phyloP scores from a whole-genome alignment of 1,140 invertebrate species.

The Drosophila subobscura region DNA sequence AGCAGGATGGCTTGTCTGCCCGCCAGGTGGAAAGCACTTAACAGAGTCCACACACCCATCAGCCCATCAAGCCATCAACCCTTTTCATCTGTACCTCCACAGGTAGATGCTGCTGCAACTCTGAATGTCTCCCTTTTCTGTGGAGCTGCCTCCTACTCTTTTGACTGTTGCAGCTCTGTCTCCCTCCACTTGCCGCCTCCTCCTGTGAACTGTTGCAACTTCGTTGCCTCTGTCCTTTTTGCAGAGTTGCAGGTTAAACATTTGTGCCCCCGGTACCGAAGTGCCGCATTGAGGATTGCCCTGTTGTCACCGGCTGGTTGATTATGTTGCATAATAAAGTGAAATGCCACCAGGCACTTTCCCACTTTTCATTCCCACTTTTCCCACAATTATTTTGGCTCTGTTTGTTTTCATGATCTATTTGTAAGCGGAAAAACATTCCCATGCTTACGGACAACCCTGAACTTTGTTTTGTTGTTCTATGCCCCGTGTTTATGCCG shows the following conservation, averaged over 20 bases:
- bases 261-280: constrained; percentile 20
- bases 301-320: constrained; percentile 50
- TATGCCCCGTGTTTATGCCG: no score
- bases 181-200: constrained; percentile 5
- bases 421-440: constrained; percentile 51
- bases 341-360: constrained; percentile 66
- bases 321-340: constrained; percentile 76
- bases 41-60: constrained; percentile 16
- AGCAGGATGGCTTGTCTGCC: constrained; percentile 43
- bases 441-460: constrained; percentile 48
- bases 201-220: constrained; percentile 2
- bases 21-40: constrained; percentile 75
- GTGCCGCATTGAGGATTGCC: constrained; percentile 51
- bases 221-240: constrained; percentile 12
- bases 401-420: constrained; percentile 38
- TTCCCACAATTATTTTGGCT: constrained; percentile 46
- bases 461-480: constrained; percentile 57
- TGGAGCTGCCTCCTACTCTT: no score
- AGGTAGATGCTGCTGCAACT: no score
- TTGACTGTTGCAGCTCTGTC: constrained; percentile 7
- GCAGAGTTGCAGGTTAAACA: constrained; percentile 46
- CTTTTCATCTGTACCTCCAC: no score
- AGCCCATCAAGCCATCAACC: no score
- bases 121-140: no score
- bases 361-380: constrained; percentile 19